Percentiles rank a stretch among this genome's conserved stretches.
Conservation (phyloP, 1,140 invertebrate genomes). For the Habropoda laboriosa region DNA sequence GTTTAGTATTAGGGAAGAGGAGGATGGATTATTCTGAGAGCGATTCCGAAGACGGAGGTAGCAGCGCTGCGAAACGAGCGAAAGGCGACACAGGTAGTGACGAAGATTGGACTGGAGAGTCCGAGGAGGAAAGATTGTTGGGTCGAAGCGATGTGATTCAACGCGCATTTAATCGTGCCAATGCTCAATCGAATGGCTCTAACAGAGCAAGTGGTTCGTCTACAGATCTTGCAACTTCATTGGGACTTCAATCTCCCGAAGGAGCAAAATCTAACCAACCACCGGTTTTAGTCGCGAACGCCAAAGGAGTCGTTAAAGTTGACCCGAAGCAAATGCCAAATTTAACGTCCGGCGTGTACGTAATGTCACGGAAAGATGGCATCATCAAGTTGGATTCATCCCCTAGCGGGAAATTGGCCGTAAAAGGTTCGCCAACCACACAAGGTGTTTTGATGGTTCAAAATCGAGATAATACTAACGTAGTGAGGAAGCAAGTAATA, state of each 20-base stretch:
- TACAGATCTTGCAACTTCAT: slow-evolving; percentile 69
- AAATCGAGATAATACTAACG: slow-evolving; percentile 74
- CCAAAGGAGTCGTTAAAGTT: slow-evolving; percentile 88
- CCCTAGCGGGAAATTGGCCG: slow-evolving; percentile 81
- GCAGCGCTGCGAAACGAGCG: slow-evolving; percentile 80
- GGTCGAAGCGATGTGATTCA: slow-evolving; percentile 79
- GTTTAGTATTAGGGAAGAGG: slow-evolving; percentile 75
- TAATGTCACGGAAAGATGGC: slow-evolving; percentile 88
- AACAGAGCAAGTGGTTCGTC: slow-evolving; percentile 70
- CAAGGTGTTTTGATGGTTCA: slow-evolving; percentile 77
- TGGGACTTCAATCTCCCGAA: slow-evolving; percentile 68
- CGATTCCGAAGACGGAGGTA: slow-evolving; percentile 81
- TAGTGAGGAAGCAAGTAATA: slow-evolving; percentile 78
- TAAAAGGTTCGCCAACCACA: slow-evolving; percentile 70
- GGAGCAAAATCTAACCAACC: slow-evolving; percentile 71
- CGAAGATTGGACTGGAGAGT: slow-evolving; percentile 80
- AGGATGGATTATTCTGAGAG: slow-evolving; percentile 77
- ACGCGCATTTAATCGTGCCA: slow-evolving; percentile 78
- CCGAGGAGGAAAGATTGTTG: slow-evolving; percentile 76
- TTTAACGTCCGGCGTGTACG: slow-evolving; percentile 86
- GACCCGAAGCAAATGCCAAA: slow-evolving; percentile 88
- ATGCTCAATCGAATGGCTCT: slow-evolving; percentile 77
- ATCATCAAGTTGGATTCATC: slow-evolving; percentile 86
- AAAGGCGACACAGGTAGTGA: slow-evolving; percentile 81
- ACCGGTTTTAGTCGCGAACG: slow-evolving; percentile 84